Conservation (phyloP, 35 echinoderm and acorn worm genomes). For the Heliocidaris erythrogramma region DNA sequence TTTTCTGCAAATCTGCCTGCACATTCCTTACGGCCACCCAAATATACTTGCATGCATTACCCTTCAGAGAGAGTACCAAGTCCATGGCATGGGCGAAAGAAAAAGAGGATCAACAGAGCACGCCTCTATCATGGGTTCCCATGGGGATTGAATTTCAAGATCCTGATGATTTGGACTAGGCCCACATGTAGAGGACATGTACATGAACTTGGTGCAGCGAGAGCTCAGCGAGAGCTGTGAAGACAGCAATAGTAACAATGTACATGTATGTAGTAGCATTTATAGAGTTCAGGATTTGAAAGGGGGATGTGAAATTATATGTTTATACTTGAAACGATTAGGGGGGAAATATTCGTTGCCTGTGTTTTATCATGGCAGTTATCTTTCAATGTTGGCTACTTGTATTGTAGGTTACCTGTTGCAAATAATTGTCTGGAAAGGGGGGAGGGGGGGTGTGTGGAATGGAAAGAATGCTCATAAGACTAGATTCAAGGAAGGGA, state of each 20-base stretch:
- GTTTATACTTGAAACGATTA: no score
- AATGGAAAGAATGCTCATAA: no score
- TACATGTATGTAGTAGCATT: neutral
- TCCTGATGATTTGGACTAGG: neutral
- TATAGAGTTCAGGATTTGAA: neutral
- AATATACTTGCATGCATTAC: neutral
- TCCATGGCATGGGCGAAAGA: neutral
- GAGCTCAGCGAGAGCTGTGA: neutral
- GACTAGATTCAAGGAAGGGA: no score
- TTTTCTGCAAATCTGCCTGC: neutral
- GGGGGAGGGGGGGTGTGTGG: no score
- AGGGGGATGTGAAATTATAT: no score
- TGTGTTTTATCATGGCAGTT: no score
- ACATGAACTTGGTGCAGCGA: neutral
- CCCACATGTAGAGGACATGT: constrained; percentile 15
- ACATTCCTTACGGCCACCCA: neutral
- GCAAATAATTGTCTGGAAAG: no score
- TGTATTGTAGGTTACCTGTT: no score
- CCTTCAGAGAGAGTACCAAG: neutral
- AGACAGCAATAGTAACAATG: neutral
- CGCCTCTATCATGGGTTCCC: neutral
- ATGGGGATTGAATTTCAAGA: constrained; percentile 16
- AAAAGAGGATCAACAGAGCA: neutral
- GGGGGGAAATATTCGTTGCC: no score
- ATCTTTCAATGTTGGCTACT: no score